phyloP scores from a whole-genome alignment of 2,113 vertebrate genomes.

The Phoxinus phoxinus region DNA sequence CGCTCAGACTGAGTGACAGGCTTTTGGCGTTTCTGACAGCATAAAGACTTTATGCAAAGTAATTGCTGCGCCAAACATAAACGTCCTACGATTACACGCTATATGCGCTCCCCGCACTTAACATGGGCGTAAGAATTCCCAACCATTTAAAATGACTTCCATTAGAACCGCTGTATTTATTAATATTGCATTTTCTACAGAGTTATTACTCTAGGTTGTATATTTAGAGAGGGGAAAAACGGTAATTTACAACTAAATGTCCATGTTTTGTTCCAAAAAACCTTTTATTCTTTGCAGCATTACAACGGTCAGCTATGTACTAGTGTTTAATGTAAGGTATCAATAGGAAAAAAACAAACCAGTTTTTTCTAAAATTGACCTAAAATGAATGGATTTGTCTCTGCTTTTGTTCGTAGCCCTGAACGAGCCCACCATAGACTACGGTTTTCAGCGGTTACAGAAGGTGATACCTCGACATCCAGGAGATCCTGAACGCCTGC shows the following conservation, averaged over 20 bases:
- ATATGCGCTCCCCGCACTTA: constrained; percentile 27
- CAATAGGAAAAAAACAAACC: neutral
- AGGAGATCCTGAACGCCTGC: constrained; percentile 92
- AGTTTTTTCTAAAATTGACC: neutral
- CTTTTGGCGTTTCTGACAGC: constrained; percentile 66
- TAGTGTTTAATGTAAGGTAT: too few species aligned
- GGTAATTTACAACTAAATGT: neutral
- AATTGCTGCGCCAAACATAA: constrained; percentile 63
- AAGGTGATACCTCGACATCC: constrained; percentile 96
- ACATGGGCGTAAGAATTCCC: neutral
- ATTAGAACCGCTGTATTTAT: constrained; percentile 55
- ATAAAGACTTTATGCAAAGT: constrained; percentile 59
- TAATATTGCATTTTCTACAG: constrained; percentile 24
- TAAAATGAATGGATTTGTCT: constrained; percentile 8
- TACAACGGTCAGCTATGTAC: too few species aligned
- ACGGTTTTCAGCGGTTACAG: constrained; percentile 95
- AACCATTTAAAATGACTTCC: constrained; percentile 43
- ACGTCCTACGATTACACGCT: constrained; percentile 52
- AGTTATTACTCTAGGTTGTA: constrained; percentile 29
- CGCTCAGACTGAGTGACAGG: constrained; percentile 53
- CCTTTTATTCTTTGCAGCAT: neutral
- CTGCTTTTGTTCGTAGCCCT: constrained; percentile 76
- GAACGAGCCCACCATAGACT: constrained; percentile 97
- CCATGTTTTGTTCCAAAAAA: neutral
- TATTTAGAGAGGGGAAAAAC: neutral